A percentile compares a stretch with the other conserved stretches of the same genome.
Conservation (phyloP, 2,797 vertebrate species). For the Champsocephalus esox region DNA sequence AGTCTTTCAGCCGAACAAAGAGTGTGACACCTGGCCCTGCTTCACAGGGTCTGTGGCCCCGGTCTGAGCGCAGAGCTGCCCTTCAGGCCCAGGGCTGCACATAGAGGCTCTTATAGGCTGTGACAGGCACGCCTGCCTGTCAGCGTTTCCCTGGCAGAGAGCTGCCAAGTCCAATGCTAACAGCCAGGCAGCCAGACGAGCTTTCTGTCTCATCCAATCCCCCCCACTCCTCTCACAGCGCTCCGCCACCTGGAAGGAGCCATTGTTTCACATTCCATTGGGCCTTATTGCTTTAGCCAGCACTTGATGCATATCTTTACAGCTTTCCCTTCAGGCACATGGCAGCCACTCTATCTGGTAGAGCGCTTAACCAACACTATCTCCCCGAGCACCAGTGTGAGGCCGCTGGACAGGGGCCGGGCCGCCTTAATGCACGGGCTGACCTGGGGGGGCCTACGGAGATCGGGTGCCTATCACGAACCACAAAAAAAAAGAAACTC, state of each 20-base stretch:
- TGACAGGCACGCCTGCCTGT: conserved; percentile 82
- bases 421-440: too few species aligned
- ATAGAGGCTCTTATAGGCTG: conserved; percentile 73
- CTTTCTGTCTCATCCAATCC: conserved; percentile 80
- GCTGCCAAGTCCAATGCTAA: conserved; percentile 82
- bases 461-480: too few species aligned
- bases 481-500: too few species aligned
- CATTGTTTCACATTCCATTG: conserved; percentile 70
- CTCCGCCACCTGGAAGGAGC: conserved; percentile 78
- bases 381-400: conserved; percentile 19
- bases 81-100: conserved; percentile 60
- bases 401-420: background rate
- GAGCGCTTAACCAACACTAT: conserved; percentile 49
- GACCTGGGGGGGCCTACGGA: too few species aligned
- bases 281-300: conserved; percentile 68
- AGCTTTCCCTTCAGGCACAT: conserved; percentile 53
- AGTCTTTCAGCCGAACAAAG: conserved; percentile 56
- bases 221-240: conserved; percentile 63
- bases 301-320: conserved; percentile 60
- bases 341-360: conserved; percentile 41
- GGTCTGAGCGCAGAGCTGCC: conserved; percentile 56
- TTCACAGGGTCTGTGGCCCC: conserved; percentile 31
- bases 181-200: conserved; percentile 76
- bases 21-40: conserved; percentile 52
- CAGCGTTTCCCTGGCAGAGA: conserved; percentile 78